Base-by-base conservation (phyloP, 2,113 vertebrate genomes). In the Riparia riparia region DNA sequence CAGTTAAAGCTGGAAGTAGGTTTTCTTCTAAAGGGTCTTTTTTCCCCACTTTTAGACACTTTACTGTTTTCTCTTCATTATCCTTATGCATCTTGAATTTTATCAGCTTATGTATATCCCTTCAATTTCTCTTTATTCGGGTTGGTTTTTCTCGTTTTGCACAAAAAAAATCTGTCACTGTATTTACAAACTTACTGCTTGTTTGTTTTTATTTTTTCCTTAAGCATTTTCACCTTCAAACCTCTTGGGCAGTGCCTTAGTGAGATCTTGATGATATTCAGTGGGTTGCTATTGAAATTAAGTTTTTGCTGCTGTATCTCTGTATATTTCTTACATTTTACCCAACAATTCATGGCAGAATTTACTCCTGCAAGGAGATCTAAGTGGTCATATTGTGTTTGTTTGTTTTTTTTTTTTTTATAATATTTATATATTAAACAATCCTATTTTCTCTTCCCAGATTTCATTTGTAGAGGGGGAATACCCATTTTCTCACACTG, bases 1-100 rank as follows among this genome's bases (percentile, higher is more conserved):
- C 5, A 39, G 20, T 51, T 76, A 32, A 56, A 20, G 5, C 10
- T 47, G 53, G 25, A 88, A 71, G 13, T 16, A 83, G 6, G 1
- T 58, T 92, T 92, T 65, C 9, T 42, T 45, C 39, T 58, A 26
- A 88, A 44, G 3, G 11, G 5, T 34, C 3, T 24, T 65, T n/a
- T 47, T 4, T 1, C 1, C 7, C 12, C 2, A 8, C 24, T 95
- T 83, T 66, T 47, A 71, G 14, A 5, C 0, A 1, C 37, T 44
- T 78, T 39, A 42, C 15, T 47, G 0, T 63, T 86, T 90, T 20
- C 4, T 61, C 10, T 70, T 83, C 13, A 10, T 63, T 89, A 42
- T 54, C 6, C 5, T 7, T 71, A 60, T 64, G 18, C 15, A 25
- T 42, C 29, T 28, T 66, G 34, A 92, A 81, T 83, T 89, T 77